phyloP scores from a whole-genome alignment of 2,113 vertebrate species.

The Pelobates fuscus region DNA sequence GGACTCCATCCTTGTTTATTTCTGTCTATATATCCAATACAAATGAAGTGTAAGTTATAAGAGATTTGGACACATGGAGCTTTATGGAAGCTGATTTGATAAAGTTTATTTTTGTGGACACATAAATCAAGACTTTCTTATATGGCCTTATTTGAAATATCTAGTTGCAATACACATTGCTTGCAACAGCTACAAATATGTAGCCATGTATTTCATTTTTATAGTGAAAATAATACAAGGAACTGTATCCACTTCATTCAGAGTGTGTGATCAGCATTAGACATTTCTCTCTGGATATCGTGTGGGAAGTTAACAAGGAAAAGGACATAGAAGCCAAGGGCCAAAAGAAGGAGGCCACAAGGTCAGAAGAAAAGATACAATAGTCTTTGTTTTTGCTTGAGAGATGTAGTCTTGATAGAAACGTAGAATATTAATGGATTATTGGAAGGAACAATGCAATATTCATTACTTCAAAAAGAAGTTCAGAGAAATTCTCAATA shows the following conservation, averaged over 20 bases:
- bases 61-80: too few species aligned
- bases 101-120: too few species aligned
- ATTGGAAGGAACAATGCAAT: not conserved
- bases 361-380: not conserved
- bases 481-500: not conserved
- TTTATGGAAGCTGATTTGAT: too few species aligned
- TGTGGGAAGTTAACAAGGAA: not conserved
- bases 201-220: too few species aligned
- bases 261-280: slow-evolving; percentile 2
- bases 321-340: not conserved
- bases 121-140: too few species aligned
- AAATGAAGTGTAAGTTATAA: too few species aligned
- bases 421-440: not conserved
- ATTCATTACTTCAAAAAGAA: not conserved
- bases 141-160: too few species aligned
- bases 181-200: too few species aligned
- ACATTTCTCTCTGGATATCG: slow-evolving; percentile 3
- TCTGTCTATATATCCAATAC: too few species aligned
- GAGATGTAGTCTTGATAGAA: not conserved
- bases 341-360: not conserved
- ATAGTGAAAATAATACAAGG: too few species aligned
- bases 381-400: slow-evolving; percentile 7
- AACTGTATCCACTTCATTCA: not conserved
- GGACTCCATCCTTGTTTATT: too few species aligned
- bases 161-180: too few species aligned